Conservation (phyloP, 2,113 vertebrate genomes). For the Gymnarchus niloticus region DNA sequence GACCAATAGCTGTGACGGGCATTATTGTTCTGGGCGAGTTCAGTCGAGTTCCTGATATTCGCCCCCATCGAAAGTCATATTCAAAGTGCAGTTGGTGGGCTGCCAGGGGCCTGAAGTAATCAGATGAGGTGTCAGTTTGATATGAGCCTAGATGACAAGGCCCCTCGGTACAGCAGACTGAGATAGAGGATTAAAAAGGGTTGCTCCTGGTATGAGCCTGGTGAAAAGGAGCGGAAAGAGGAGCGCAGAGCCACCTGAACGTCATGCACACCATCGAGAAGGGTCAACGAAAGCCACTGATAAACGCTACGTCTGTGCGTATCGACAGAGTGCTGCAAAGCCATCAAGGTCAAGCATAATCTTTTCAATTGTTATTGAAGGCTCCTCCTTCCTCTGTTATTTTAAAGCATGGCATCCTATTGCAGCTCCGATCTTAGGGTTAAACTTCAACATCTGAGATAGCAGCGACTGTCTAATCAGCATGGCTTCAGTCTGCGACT, state of each 20-base stretch:
- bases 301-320: neutral
- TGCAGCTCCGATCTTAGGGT: neutral
- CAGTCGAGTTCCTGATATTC: neutral
- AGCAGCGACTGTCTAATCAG: constrained; percentile 17
- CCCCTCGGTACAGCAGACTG: neutral
- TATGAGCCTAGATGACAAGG: too few relatives aligned
- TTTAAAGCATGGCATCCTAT: neutral
- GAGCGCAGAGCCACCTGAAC: neutral
- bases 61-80: constrained; percentile 5
- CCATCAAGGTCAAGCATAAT: constrained; percentile 25
- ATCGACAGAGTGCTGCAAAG: constrained; percentile 13
- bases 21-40: constrained; percentile 18
- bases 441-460: neutral
- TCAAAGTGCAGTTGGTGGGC: constrained; percentile 11
- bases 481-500: constrained; percentile 3
- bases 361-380: neutral
- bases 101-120: neutral
- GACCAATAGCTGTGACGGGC: neutral
- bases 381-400: neutral
- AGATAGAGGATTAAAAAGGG: neutral
- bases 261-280: neutral
- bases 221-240: neutral
- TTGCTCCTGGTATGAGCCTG: neutral
- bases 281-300: neutral
- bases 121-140: constrained; percentile 9